These are phyloP conservation scores for Gymnoscopelus microlampas DNA, from an alignment of 2,797 vertebrate species.

Conservation along the genomic window DNA sequence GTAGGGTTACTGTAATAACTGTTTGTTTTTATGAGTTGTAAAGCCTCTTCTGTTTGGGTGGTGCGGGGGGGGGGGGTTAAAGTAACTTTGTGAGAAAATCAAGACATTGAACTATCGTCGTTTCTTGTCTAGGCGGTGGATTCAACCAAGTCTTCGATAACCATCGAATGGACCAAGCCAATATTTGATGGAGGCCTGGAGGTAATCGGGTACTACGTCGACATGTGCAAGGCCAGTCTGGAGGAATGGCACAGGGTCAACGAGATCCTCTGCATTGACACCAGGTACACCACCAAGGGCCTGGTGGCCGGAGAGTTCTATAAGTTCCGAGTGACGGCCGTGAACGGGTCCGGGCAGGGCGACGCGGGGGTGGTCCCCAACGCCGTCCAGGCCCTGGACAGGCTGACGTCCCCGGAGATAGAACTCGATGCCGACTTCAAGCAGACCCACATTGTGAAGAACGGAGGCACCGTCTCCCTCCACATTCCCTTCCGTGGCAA, in stretches of 20 bases:
- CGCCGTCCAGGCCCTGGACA: conserved; percentile 90
- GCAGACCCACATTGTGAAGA: conserved; percentile 95
- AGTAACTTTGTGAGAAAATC: neutral
- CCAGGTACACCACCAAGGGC: conserved; percentile 88
- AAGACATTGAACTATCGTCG: neutral
- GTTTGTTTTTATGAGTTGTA: too few relatives aligned
- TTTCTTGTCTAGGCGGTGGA: conserved; percentile 76
- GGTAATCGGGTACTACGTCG: conserved; percentile 97
- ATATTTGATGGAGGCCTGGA: conserved; percentile 96
- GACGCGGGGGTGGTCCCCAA: conserved; percentile 89
- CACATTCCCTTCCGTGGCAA: conserved; percentile 92
- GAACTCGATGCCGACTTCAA: conserved; percentile 95
- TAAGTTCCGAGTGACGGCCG: conserved; percentile 95
- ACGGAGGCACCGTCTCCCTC: conserved; percentile 90
- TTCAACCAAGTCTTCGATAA: conserved; percentile 94
- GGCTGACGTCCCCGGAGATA: conserved; percentile 94
- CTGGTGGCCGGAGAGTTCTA: conserved; percentile 93
- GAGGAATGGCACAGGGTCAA: conserved; percentile 97
- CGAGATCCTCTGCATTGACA: conserved; percentile 90
- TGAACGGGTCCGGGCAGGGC: conserved; percentile 93
- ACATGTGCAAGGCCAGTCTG: conserved; percentile 98
- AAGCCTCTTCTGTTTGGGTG: too few relatives aligned
- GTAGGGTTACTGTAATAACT: too few relatives aligned
- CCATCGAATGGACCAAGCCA: conserved; percentile 94
- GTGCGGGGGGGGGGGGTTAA: too few relatives aligned